Evolutionary conservation across 2,113 vertebrate genomes (phyloP).

Genomic region (Trochalopteron elliotii): DNA sequence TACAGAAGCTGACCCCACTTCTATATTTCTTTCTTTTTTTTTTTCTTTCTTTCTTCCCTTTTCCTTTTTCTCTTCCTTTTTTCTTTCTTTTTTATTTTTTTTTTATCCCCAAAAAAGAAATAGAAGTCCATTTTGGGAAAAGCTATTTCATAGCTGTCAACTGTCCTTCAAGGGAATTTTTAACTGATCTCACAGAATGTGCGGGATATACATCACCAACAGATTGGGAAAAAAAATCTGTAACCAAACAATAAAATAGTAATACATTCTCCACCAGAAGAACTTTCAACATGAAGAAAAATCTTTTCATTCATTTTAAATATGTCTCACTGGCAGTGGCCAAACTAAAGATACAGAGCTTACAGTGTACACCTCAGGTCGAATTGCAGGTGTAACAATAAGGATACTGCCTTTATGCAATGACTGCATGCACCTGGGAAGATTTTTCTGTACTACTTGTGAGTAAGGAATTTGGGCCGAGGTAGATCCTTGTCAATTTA

Average conservation of each 20-base stretch:
- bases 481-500: background rate
- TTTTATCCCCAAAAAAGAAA: background rate
- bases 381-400: background rate
- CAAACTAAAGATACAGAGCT: background rate
- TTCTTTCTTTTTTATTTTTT: too few relatives aligned
- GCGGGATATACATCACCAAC: background rate
- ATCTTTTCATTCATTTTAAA: conserved; percentile 30
- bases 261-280: background rate
- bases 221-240: background rate
- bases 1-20: background rate
- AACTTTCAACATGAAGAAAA: conserved; percentile 17
- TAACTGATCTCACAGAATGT: background rate
- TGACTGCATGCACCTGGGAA: background rate
- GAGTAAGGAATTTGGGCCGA: background rate
- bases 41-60: background rate
- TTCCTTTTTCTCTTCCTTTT: background rate
- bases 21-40: background rate
- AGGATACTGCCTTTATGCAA: background rate
- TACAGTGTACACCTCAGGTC: background rate
- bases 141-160: background rate
- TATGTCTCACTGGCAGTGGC: background rate
- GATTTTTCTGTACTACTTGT: background rate
- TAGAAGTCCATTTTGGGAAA: background rate
- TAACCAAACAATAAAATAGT: background rate
- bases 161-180: background rate